phyloP scores from a whole-genome alignment of 2,888 invertebrate genomes.

The Cylloceria caligata region DNA sequence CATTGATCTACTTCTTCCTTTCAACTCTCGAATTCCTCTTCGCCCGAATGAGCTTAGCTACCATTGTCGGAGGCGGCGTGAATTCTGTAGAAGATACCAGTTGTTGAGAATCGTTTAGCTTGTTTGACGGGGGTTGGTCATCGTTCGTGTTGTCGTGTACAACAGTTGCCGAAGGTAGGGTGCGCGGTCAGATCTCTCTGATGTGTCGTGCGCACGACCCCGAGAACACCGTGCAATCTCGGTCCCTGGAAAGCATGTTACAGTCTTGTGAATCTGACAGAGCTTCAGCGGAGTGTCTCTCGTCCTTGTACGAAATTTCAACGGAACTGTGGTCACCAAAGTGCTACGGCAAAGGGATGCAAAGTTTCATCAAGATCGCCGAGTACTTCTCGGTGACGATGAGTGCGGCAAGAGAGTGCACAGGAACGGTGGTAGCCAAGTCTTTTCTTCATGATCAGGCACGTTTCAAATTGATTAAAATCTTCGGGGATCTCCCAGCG shows the following conservation, averaged over 20 bases:
- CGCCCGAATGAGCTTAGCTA: slow-evolving; percentile 1
- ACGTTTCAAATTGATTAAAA: slow-evolving; percentile 54
- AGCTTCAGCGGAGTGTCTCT: slow-evolving; percentile 28
- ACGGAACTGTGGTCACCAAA: slow-evolving; percentile 54
- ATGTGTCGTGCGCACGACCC: slow-evolving; percentile 36
- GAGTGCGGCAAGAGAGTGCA: slow-evolving; percentile 13
- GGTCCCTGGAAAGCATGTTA: slow-evolving; percentile 28
- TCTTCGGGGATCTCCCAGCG: slow-evolving; percentile 53
- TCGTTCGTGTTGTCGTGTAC: slow-evolving; percentile 12
- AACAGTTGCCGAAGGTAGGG: background rate
- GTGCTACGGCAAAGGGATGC: slow-evolving; percentile 54
- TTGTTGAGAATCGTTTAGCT: slow-evolving; percentile 40
- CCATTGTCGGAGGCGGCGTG: slow-evolving; percentile 17
- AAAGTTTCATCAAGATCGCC: slow-evolving; percentile 61
- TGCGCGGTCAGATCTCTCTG: slow-evolving; percentile 18
- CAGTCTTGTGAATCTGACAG: slow-evolving; percentile 14
- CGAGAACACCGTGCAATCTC: slow-evolving; percentile 45
- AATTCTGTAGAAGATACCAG: slow-evolving; percentile 21
- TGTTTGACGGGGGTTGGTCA: slow-evolving; percentile 14
- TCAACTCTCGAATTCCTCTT: slow-evolving; percentile 12
- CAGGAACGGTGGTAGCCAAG: background rate
- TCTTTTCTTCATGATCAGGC: slow-evolving; percentile 34
- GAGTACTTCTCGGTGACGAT: slow-evolving; percentile 32
- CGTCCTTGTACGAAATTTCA: slow-evolving; percentile 32
- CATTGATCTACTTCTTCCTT: background rate